Base-by-base conservation (phyloP, 2,797 vertebrate species). In the Parauchenoglanis punctatus region DNA sequence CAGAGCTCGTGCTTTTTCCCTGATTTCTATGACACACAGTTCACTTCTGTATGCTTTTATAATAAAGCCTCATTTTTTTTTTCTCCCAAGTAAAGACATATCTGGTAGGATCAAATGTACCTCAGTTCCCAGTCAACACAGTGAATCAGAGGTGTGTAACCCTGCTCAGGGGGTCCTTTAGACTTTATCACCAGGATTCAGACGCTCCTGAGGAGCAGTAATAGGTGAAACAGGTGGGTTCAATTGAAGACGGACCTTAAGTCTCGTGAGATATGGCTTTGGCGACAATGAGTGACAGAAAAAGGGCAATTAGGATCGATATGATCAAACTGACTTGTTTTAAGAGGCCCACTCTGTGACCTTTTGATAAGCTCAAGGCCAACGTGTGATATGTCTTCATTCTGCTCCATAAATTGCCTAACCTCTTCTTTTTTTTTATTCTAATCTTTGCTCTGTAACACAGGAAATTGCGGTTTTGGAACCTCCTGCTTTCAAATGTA, bases 1-100 rank as follows among this genome's bases (percentile, higher is more conserved):
- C 81, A 68, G 84, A 86, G 84, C 59, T 81, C 73, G 77, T 88
- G 81, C 31, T 76, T n/a, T n/a, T 20, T 35, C 63, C 15, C 80
- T 3, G 52, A 44, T 89, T 89, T 81, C 52, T 61, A 59, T 83
- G 23, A 81, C 85, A 81, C 80, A n/a, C 72, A 78, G 78, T 68
- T 81, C 76, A 85, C 86, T 86, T 80, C 35, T 59, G 72, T 86
- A 86, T 35, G 72, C 76, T 80, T 70, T 67, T 58, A 40, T 87
- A 83, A 88, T 46, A 73, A 86, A 81, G 70, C 25, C 35, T 58
- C 63, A 13, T 40, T 35, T 83, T 35, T 40, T 70, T 35, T n/a
- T 81, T 0, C 56, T 12, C 56, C 31, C 31, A 59, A 59, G 65
- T 73, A 86, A 84, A 77, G 70, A 54, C 63, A 59, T 23, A 44